Evolutionary conservation across 2,113 vertebrate species (phyloP), one percentile per base, ranked within the genome.

Genomic region (Zapornia atra): DNA sequence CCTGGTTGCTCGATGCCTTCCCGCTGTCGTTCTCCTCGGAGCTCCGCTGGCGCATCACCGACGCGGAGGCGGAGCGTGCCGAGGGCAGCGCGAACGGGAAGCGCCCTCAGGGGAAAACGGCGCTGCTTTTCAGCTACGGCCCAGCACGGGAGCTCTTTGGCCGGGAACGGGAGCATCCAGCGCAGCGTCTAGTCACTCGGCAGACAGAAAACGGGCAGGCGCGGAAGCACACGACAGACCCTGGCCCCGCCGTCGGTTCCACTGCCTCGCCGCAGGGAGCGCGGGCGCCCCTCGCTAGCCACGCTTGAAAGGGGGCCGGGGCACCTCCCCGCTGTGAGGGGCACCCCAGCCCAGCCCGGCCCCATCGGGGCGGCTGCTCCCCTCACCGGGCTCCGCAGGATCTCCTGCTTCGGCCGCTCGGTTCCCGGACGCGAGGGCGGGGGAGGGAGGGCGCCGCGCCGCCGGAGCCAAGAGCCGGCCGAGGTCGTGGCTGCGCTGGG

Each of bases 381-480:
- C 57, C 34, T 48, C 59, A 1, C 34, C 6, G 33, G 29, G 56
- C 80, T 8, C 59, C 50, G 46, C 85, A 88, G 68, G 79, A 86
- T 57, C 82, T 92, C 96, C 93, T 76, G 76, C 79, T 57, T 5
- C 44, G 10, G 48, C 76, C 80, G 54, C 88, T 96, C 89, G 51
- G 4, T 65, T 64, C 48, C 79, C 92, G 93, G 91, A 92, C 82
- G 0, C 51, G 38, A 40, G 61, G 42, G 82, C 82, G 44, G 44
- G 3, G 44, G 44, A 40, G 82, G 88, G 75, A 92, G 40, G 42
- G 40, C 44, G 61, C 50, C 79, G 26, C 29, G 4, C 3, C 28
- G 34, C 78, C 6, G 33, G 44, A 8, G 2, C 5, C 21, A 18
- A 36, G 6, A 42, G 11, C 20, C 34, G 24, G 3, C 6, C 1